These are phyloP conservation scores for Chiloscyllium punctatum DNA, from an alignment of 2,797 vertebrate genomes.

Conservation along the genomic window DNA sequence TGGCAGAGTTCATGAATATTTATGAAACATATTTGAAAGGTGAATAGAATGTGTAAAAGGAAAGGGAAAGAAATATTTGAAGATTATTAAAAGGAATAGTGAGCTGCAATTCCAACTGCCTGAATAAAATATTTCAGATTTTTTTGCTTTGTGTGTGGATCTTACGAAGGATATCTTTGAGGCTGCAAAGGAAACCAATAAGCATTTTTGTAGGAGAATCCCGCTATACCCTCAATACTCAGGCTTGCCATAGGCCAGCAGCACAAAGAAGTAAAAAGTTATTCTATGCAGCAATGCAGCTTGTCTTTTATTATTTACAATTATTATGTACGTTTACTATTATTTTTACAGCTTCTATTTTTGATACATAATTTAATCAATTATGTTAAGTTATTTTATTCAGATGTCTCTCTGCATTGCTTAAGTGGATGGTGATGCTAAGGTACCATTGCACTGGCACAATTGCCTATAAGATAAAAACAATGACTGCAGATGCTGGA, in stretches of 20 bases:
- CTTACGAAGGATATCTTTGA: background rate
- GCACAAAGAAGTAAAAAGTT: background rate
- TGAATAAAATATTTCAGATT: background rate
- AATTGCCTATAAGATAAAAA: too few species aligned
- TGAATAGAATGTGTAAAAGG: conserved; percentile 16
- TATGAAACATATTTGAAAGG: background rate
- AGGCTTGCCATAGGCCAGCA: background rate
- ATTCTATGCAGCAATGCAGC: background rate
- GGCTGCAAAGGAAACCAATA: background rate
- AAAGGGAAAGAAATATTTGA: background rate
- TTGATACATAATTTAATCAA: background rate
- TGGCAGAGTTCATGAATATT: background rate
- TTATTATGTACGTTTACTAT: too few species aligned
- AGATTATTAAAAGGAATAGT: background rate
- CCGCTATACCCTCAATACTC: too few species aligned
- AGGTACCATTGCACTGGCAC: background rate
- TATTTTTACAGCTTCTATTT: background rate
- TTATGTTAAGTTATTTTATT: background rate
- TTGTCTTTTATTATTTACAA: background rate
- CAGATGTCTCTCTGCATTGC: background rate
- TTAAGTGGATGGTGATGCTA: background rate
- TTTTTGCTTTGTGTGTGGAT: background rate
- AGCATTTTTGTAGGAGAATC: background rate
- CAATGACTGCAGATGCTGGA: too few species aligned
- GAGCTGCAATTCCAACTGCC: background rate